Conservation (phyloP, 2,888 invertebrate genomes). For the Zaprionus bogoriensis region DNA sequence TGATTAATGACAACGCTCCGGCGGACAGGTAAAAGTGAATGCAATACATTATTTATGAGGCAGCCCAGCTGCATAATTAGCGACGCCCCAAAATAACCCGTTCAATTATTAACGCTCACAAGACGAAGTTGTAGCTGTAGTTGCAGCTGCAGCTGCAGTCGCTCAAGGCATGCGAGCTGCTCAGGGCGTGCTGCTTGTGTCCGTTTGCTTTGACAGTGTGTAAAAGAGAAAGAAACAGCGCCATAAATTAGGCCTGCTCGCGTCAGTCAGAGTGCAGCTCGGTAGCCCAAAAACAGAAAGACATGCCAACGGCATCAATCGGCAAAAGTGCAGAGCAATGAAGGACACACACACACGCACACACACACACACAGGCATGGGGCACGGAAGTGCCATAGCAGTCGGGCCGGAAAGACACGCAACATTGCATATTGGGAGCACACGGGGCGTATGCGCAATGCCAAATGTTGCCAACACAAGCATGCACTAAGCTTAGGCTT, state of each 20-base stretch:
- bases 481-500: slow-evolving; percentile 1
- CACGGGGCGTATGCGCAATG: slow-evolving; percentile 67
- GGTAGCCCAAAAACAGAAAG: slow-evolving; percentile 37
- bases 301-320: slow-evolving; percentile 71
- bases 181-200: slow-evolving; percentile 7
- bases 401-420: slow-evolving; percentile 63
- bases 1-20: slow-evolving; percentile 65
- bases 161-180: too few relatives aligned
- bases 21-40: slow-evolving; percentile 63
- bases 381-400: slow-evolving; percentile 48
- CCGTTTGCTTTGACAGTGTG: slow-evolving; percentile 58
- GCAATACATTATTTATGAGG: slow-evolving; percentile 68
- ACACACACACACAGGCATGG: background rate
- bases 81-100: slow-evolving; percentile 37
- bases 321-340: slow-evolving; percentile 47
- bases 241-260: slow-evolving; percentile 57
- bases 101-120: slow-evolving; percentile 42
- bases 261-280: slow-evolving; percentile 45
- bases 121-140: slow-evolving; percentile 10
- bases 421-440: slow-evolving; percentile 75
- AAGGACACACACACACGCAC: slow-evolving; percentile 1
- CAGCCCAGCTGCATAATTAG: slow-evolving; percentile 58
- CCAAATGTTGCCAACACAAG: slow-evolving; percentile 57
- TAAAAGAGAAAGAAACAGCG: background rate
- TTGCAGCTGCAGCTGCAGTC: slow-evolving; percentile 9